Evolutionary conservation across 2,888 invertebrate genomes (phyloP).

Genomic region (Tinea trinotella): DNA sequence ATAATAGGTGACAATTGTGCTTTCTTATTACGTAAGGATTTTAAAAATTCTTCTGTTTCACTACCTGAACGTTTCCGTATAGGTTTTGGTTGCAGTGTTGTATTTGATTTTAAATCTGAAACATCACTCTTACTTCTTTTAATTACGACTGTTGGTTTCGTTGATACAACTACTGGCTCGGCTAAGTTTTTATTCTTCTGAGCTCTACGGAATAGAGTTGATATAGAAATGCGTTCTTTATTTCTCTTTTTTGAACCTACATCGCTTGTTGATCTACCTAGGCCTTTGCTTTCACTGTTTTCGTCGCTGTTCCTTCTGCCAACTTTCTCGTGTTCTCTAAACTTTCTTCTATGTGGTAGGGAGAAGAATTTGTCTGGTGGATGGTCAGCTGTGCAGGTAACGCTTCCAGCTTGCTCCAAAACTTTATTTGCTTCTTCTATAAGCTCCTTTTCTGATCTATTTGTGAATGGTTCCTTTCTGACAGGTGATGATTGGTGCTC

Average conservation of each 20-base stretch:
- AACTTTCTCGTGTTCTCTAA: conserved; percentile 48
- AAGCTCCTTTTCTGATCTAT: conserved; percentile 79
- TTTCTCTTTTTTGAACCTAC: conserved; percentile 54
- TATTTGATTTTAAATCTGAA: conserved; percentile 73
- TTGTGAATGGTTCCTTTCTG: conserved; percentile 74
- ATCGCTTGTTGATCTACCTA: conserved; percentile 74
- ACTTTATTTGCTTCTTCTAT: conserved; percentile 84
- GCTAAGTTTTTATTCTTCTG: conserved; percentile 68
- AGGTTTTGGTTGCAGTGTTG: conserved; percentile 55
- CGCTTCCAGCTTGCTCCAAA: conserved; percentile 79
- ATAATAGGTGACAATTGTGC: conserved; percentile 85
- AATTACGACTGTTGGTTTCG: conserved; percentile 54
- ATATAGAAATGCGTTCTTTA: conserved; percentile 75
- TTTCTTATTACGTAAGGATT: conserved; percentile 71
- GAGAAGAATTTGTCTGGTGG: conserved; percentile 79
- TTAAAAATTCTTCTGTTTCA: conserved; percentile 73
- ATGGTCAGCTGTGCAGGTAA: conserved; percentile 76
- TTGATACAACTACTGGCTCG: conserved; percentile 58
- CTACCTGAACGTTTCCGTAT: conserved; percentile 74
- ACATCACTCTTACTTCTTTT: conserved; percentile 77
- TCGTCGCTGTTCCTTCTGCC: conserved; percentile 64
- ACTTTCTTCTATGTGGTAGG: conserved; percentile 75
- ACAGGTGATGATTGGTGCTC: conserved; percentile 41
- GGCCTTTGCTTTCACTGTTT: conserved; percentile 46
- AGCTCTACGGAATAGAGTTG: conserved; percentile 76